A percentile compares a stretch with the other conserved stretches of the same genome.
Conservation (phyloP, 2,797 vertebrate genomes). For the Sebastes trivittatus region DNA sequence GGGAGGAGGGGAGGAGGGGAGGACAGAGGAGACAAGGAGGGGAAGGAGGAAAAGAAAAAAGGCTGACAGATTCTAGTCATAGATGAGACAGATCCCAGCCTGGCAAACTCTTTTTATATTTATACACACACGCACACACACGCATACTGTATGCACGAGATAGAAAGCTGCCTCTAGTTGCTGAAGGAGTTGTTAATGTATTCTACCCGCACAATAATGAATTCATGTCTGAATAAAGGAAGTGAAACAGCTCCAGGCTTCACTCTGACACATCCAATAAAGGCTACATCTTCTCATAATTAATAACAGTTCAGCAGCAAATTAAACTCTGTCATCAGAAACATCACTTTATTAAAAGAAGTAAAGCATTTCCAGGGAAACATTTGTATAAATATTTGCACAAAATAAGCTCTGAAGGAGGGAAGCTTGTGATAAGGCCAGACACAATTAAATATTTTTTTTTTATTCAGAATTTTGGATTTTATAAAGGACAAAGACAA, state of each 20-base stretch:
- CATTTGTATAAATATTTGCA: not conserved
- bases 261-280: constrained; percentile 44
- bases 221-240: not conserved
- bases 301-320: not conserved
- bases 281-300: constrained; percentile 12
- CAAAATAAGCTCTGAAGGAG: not conserved
- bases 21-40: not conserved
- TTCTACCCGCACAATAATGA: not conserved
- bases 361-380: not conserved
- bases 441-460: too few relatives aligned
- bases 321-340: constrained; percentile 15
- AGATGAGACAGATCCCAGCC: constrained; percentile 37
- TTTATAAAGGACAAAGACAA: too few relatives aligned
- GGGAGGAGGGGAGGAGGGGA: not conserved
- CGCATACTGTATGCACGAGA: not conserved
- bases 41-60: not conserved
- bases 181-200: not conserved
- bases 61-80: constrained; percentile 18
- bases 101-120: constrained; percentile 1
- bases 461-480: not conserved
- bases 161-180: not conserved
- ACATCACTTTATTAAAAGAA: not conserved
- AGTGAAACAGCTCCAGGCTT: not conserved
- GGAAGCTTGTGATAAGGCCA: too few relatives aligned
- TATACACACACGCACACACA: not conserved